A percentile compares a stretch with the other conserved stretches of the same genome.
Evolutionary conservation across 2,888 invertebrate species (phyloP).

Genomic region (Idaea straminata): DNA sequence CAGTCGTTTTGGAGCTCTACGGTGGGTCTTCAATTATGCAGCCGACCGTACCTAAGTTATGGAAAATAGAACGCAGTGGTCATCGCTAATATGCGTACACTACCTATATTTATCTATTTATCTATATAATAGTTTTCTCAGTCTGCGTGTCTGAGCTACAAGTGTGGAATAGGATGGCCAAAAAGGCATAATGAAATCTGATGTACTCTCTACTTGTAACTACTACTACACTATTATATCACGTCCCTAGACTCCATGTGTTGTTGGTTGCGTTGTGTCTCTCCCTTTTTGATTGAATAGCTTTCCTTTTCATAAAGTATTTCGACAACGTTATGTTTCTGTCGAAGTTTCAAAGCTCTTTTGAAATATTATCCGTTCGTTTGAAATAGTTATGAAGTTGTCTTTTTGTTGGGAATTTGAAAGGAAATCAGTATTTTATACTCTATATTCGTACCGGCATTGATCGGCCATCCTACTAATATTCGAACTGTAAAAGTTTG

Average conservation of each 20-base stretch:
- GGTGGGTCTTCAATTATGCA: no score
- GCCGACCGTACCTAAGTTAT: no score
- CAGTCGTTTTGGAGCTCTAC: no score
- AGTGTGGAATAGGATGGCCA: no score
- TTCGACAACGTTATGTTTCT: not conserved
- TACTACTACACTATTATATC: not conserved
- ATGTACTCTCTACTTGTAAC: no score
- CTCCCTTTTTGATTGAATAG: not conserved
- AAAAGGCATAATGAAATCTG: no score
- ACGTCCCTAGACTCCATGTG: not conserved
- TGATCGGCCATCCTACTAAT: not conserved
- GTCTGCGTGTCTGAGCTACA: no score
- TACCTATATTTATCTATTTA: no score
- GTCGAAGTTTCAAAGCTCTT: not conserved
- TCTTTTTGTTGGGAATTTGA: not conserved
- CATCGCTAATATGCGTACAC: no score
- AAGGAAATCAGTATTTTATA: not conserved
- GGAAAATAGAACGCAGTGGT: no score
- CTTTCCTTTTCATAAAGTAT: constrained; percentile 1
- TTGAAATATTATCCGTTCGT: not conserved
- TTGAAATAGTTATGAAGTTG: not conserved
- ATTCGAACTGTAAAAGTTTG: no score
- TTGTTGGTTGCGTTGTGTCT: not conserved
- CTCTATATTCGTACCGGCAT: not conserved
- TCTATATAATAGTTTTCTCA: no score